Evolutionary conservation across 2,888 invertebrate species (phyloP), one percentile per base, ranked within the genome.

Genomic region (Eupithecia pulchellata): DNA sequence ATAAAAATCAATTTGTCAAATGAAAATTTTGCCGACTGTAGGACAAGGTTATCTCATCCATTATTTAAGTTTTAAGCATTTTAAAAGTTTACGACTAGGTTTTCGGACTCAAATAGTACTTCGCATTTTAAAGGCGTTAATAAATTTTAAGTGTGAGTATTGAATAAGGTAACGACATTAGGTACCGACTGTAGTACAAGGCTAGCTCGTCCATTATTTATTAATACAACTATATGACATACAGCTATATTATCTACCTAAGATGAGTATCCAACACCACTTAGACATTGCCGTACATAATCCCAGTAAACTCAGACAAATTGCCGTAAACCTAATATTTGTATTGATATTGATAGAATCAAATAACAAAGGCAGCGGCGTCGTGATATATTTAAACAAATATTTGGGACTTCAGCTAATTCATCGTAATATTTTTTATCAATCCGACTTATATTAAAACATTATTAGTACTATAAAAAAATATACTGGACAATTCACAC

Each of bases 121-220:
- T n/a, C n/a, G n/a, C n/a, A n/a, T n/a, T n/a, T n/a, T n/a, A n/a
- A n/a, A n/a, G n/a, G n/a, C n/a, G n/a, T n/a, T n/a, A n/a, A n/a
- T n/a, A n/a, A n/a, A n/a, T n/a, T n/a, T n/a, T n/a, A n/a, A n/a
- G n/a, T n/a, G n/a, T n/a, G n/a, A n/a, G n/a, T n/a, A n/a, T n/a
- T n/a, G n/a, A n/a, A n/a, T n/a, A n/a, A n/a, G n/a, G n/a, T n/a
- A n/a, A n/a, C n/a, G n/a, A n/a, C n/a, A n/a, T n/a, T n/a, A n/a
- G n/a, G 32, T 86, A 87, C 81, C 72, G 78, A 78, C 78, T 78
- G 78, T 79, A 73, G 79, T 73, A 78, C 89, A 87, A 88, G 89
- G 88, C 78, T 79, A 79, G 71, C 69, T 72, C 58, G 57, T 78
- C 78, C 61, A 78, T 79, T 74, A 76, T 76, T 64, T 72, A 72